Percentiles rank a stretch among this genome's conserved stretches.
phyloP scores from a whole-genome alignment of 1,140 invertebrate species.

The Trinorchestia longiramus region DNA sequence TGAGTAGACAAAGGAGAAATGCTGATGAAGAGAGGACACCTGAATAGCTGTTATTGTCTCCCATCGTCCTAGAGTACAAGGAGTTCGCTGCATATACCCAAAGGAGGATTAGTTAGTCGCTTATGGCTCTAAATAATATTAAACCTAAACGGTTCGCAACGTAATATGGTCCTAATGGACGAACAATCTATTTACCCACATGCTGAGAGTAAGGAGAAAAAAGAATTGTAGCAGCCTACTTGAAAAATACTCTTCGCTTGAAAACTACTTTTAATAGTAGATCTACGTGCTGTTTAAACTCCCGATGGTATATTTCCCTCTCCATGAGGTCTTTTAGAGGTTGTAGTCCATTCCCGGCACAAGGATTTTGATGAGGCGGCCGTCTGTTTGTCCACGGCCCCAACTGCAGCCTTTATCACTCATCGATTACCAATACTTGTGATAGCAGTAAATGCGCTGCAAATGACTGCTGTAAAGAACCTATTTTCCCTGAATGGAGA shows the following conservation, averaged over 20 bases:
- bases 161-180: neutral
- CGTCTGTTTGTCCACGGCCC: neutral
- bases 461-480: slow-evolving; percentile 26
- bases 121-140: neutral
- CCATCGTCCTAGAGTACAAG: neutral
- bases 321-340: neutral
- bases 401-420: neutral
- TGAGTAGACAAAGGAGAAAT: neutral
- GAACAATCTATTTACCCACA: neutral
- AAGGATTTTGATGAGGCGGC: slow-evolving; percentile 6
- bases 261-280: neutral
- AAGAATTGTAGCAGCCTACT: neutral
- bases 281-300: too few relatives aligned
- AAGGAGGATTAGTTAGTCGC: neutral
- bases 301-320: neutral
- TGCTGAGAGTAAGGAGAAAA: neutral
- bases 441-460: slow-evolving; percentile 18
- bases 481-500: neutral
- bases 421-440: slow-evolving; percentile 52
- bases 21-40: neutral
- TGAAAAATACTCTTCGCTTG: too few relatives aligned
- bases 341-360: neutral
- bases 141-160: neutral
- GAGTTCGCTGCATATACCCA: neutral
- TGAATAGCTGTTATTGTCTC: neutral